Conservation (phyloP, 2,113 vertebrate genomes). For the Sprattus sprattus region DNA sequence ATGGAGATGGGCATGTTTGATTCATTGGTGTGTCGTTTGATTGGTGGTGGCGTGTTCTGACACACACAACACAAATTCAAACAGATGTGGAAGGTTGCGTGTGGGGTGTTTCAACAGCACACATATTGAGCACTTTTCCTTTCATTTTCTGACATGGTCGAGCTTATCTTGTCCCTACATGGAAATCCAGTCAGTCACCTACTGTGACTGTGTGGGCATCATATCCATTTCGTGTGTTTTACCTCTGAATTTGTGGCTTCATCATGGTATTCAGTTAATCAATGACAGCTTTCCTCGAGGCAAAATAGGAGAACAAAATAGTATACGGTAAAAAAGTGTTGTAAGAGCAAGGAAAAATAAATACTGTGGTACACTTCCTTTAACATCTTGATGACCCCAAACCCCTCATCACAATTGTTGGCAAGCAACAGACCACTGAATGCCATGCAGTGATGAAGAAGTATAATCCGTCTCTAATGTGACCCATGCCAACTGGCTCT, state of each 20-base stretch:
- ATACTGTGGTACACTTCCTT: not conserved
- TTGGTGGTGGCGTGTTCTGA: not conserved
- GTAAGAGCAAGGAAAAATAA: not conserved
- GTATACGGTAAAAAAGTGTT: not conserved
- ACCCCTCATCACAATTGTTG: constrained; percentile 35
- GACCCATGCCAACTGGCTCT: constrained; percentile 53
- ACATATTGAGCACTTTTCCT: not conserved
- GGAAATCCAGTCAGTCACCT: not conserved
- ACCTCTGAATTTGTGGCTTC: not conserved
- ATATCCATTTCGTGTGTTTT: not conserved
- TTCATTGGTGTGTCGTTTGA: not conserved
- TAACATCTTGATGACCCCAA: not conserved
- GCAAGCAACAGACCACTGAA: constrained; percentile 2
- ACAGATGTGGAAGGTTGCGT: not conserved
- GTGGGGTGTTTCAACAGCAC: not conserved
- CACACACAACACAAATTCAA: not conserved
- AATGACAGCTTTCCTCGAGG: not conserved
- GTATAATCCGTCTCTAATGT: constrained; percentile 65
- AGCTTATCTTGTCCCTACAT: constrained; percentile 5
- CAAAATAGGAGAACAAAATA: not conserved
- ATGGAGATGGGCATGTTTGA: not conserved
- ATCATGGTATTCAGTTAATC: not conserved
- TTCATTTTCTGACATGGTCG: not conserved
- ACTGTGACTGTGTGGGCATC: not conserved
- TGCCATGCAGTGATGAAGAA: constrained; percentile 51